A percentile compares a stretch with the other conserved stretches of the same genome.
These are phyloP conservation scores for Drosophila micromelanica DNA, from an alignment of 1,140 invertebrate species.

Conservation along the genomic window DNA sequence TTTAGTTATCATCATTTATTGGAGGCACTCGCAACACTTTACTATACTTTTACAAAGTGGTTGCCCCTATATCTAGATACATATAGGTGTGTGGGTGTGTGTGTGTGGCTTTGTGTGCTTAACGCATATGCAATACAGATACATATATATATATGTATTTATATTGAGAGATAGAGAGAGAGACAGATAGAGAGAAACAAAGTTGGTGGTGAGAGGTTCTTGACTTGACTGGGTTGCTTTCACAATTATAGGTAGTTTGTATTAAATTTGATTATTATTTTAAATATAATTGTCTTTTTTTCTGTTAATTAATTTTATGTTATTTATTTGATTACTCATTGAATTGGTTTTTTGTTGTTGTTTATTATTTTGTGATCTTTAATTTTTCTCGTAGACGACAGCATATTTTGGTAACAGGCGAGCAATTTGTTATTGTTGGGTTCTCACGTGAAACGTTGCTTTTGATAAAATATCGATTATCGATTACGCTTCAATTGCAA, in stretches of 20 bases:
- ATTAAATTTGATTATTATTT: conserved; percentile 75
- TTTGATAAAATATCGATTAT: conserved; percentile 83
- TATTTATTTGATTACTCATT: conserved; percentile 8
- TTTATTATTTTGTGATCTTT: conserved; percentile 17
- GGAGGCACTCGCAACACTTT: conserved; percentile 73
- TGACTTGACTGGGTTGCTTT: conserved; percentile 23
- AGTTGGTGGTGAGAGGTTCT: conserved; percentile 9
- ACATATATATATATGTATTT: conserved; percentile 12
- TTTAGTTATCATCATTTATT: conserved; percentile 37
- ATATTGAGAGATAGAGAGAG: conserved; percentile 24
- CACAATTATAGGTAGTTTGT: conserved; percentile 55
- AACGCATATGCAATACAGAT: conserved; percentile 33
- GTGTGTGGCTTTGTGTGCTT: conserved; percentile 31
- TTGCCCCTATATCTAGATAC: conserved; percentile 22
- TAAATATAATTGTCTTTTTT: neutral
- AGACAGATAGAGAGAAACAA: conserved; percentile 22
- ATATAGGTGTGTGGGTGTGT: conserved; percentile 34
- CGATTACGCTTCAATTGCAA: conserved; percentile 47
- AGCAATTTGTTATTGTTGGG: conserved; percentile 64
- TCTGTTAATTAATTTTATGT: conserved; percentile 1
- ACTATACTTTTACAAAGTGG: conserved; percentile 77
- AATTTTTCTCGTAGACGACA: conserved; percentile 55
- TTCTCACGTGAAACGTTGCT: conserved; percentile 52
- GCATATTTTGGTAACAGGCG: conserved; percentile 71
- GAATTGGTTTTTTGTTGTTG: conserved; percentile 4